Base-by-base conservation (phyloP, 2,888 invertebrate genomes). In the Cetonia aurata region DNA sequence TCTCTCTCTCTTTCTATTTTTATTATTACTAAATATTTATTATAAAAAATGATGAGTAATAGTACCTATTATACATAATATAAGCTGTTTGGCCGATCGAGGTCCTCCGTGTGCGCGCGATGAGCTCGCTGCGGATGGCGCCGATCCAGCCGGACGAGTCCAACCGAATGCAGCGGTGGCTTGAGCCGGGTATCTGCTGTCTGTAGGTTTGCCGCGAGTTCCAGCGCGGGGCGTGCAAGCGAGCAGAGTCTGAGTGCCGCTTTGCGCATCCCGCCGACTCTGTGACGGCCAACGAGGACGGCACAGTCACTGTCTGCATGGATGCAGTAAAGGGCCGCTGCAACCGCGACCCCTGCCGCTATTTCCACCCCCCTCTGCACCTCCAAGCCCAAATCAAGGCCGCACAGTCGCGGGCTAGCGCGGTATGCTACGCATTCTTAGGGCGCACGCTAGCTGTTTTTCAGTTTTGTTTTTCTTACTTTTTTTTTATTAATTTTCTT, bases 281-380 rank as follows among this genome's bases (percentile, higher is more conserved):
- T 89, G 96, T 96, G 88, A 93, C 93, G 88, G 93, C 96, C 89
- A 96, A 96, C 90, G 94, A 94, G 89, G 97, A 97, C 92, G 96
- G 96, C 93, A 94, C 95, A 89, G 96, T 97, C 92, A 96, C 96
- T 90, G 96, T 97, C 92, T 98, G 98, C 96, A 97, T 97, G 96
- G 97, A 98, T 93, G 96, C 95, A 92, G 94, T 97, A 91, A 95
- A 95, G 92, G 95, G 96, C 91, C 94, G 96, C 92, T 97, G 97
- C 93, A 93, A 94, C 91, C 96, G 97, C 92, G 96, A 96, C 91
- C 95, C 96, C 91, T 98, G 98, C 95, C 96, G 96, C 93, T 97
- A 97, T 95, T 97, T 96, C 93, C 97, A 98, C 93, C 97, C 97
- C 91, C 97, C 97, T 91, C 93, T 96, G 92, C 97, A 98, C 95